Conservation (phyloP, 2,888 invertebrate genomes). For the Lasioglossum malachurum region DNA sequence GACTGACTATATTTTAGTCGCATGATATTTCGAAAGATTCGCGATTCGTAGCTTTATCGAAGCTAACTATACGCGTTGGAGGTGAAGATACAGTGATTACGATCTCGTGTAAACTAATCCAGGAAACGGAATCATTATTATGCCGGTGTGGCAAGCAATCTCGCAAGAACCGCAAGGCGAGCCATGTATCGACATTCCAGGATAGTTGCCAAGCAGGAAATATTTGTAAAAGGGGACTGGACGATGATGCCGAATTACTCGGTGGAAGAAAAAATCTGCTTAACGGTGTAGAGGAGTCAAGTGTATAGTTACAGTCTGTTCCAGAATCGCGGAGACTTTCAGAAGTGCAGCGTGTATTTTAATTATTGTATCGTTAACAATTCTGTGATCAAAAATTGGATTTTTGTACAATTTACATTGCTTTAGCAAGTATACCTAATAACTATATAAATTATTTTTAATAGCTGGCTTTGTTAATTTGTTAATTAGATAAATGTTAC, state of each 20-base stretch:
- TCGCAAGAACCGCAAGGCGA: constrained; percentile 35
- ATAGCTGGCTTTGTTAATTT: neutral
- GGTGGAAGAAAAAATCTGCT: constrained; percentile 25
- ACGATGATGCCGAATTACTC: constrained; percentile 17
- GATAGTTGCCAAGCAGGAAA: constrained; percentile 40
- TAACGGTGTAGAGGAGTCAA: constrained; percentile 8
- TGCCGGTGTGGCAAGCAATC: constrained; percentile 21
- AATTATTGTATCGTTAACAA: neutral
- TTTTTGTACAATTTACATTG: neutral
- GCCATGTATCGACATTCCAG: constrained; percentile 40
- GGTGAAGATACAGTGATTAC: neutral
- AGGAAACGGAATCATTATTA: constrained; percentile 31
- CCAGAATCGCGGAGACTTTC: neutral
- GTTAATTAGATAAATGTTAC: too few species aligned
- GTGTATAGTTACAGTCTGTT: neutral
- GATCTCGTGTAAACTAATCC: constrained; percentile 23
- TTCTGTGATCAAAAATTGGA: neutral
- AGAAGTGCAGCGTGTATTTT: neutral
- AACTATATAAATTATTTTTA: neutral
- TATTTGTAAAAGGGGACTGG: constrained; percentile 17
- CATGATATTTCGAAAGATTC: neutral
- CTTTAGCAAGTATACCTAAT: neutral
- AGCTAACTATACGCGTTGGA: neutral
- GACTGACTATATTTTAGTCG: neutral
- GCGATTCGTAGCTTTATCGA: neutral